Percentiles rank a stretch among this genome's conserved stretches.
These are phyloP conservation scores for Danio kyathit DNA, from an alignment of 2,797 vertebrate genomes.

Conservation along the genomic window DNA sequence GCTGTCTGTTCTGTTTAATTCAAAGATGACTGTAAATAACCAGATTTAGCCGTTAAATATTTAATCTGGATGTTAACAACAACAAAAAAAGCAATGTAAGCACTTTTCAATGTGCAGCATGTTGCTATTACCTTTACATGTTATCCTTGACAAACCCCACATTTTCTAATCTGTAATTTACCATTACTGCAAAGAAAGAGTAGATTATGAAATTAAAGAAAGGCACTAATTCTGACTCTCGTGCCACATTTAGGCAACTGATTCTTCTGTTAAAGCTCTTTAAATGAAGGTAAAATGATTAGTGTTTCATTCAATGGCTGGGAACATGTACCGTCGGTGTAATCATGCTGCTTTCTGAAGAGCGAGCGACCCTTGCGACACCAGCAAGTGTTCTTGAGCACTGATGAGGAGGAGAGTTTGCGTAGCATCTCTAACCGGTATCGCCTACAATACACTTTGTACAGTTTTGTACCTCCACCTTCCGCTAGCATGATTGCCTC, in stretches of 20 bases:
- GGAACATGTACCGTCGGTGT: background rate
- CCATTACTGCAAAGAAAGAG: background rate
- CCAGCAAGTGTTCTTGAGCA: slow-evolving; percentile 6
- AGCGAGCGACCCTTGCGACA: background rate
- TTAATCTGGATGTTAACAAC: slow-evolving; percentile 13
- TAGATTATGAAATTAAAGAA: slow-evolving; percentile 6
- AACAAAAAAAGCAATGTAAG: background rate
- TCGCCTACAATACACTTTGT: slow-evolving; percentile 12
- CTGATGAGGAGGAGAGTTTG: slow-evolving; percentile 30
- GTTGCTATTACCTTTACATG: background rate
- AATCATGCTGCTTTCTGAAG: slow-evolving; percentile 16
- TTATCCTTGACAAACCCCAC: background rate
- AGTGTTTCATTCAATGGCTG: background rate
- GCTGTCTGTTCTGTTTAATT: slow-evolving; percentile 12
- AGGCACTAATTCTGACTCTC: background rate
- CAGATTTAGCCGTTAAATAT: background rate
- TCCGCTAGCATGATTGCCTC: slow-evolving; percentile 34
- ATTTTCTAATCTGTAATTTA: background rate
- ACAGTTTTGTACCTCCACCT: slow-evolving; percentile 29
- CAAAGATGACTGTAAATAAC: background rate
- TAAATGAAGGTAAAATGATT: background rate
- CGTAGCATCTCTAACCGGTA: slow-evolving; percentile 4
- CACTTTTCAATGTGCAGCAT: background rate
- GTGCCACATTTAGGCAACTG: background rate
- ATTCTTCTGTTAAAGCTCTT: background rate